These are phyloP conservation scores for Cyclina sinensis DNA, from an alignment of 1,140 invertebrate genomes.

Conservation along the genomic window DNA sequence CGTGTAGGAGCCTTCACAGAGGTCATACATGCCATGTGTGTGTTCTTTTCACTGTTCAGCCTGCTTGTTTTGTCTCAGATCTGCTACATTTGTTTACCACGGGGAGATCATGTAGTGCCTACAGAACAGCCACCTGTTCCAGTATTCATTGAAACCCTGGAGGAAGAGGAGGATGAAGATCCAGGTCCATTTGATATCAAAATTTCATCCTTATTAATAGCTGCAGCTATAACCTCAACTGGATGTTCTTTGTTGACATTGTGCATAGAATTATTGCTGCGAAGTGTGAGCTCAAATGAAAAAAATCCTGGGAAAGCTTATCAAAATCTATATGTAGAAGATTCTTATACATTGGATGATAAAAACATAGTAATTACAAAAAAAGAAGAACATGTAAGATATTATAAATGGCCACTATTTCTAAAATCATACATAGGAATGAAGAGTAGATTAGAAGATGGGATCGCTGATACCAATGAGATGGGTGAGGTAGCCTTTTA, in stretches of 20 bases:
- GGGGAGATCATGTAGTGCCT: background rate
- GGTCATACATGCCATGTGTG: slow-evolving; percentile 18
- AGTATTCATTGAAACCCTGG: no score
- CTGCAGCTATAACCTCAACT: background rate
- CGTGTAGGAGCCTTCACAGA: slow-evolving; percentile 58
- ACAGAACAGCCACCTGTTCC: background rate
- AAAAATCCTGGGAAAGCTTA: slow-evolving; percentile 34
- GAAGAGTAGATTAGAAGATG: background rate
- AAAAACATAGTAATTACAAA: background rate
- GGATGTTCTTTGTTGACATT: slow-evolving; percentile 1
- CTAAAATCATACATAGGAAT: background rate
- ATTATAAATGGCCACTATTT: background rate
- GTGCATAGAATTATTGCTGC: slow-evolving; percentile 8
- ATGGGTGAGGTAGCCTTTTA: background rate
- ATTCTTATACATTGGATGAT: background rate
- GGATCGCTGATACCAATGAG: background rate
- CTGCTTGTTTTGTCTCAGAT: slow-evolving; percentile 35
- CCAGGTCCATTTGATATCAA: slow-evolving; percentile 31
- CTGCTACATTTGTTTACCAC: slow-evolving; percentile 26
- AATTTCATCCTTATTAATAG: slow-evolving; percentile 10
- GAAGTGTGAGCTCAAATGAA: slow-evolving; percentile 38
- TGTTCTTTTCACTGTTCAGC: background rate
- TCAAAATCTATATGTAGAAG: background rate
- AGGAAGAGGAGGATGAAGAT: slow-evolving; percentile 5
- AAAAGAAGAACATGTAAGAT: background rate